These are phyloP conservation scores for Deroplatys truncata DNA, from an alignment of 2,888 invertebrate species.

Conservation along the genomic window DNA sequence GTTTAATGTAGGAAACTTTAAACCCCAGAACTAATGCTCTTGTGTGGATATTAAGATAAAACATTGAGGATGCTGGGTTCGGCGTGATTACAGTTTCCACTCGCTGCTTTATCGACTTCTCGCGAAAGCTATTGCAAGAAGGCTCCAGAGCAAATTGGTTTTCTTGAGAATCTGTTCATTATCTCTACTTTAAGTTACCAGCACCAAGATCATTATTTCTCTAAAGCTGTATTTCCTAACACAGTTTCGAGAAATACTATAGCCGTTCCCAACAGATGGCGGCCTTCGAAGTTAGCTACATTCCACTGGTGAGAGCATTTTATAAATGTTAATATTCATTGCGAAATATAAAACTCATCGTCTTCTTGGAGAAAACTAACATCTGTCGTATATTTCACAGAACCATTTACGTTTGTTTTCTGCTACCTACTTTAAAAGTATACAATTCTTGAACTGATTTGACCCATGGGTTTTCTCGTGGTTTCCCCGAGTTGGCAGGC, in stretches of 20 bases:
- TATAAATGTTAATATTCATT: too few relatives aligned
- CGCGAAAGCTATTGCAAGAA: not conserved
- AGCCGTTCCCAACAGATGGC: not conserved
- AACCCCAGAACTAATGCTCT: not conserved
- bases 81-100: not conserved
- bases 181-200: not conserved
- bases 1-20: not conserved
- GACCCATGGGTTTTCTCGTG: too few relatives aligned
- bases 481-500: too few relatives aligned
- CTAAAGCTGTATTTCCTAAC: not conserved
- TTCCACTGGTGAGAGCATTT: too few relatives aligned
- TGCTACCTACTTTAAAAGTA: too few relatives aligned
- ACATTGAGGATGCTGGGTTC: not conserved
- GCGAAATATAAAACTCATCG: too few relatives aligned
- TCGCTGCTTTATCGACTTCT: not conserved
- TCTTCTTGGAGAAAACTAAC: too few relatives aligned
- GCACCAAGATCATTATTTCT: not conserved
- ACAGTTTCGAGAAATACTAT: not conserved
- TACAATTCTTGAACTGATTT: too few relatives aligned
- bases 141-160: not conserved
- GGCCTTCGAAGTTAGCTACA: not conserved
- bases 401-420: too few relatives aligned
- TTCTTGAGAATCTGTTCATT: not conserved
- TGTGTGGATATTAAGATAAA: not conserved
- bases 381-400: too few relatives aligned